Evolutionary conservation across 2,888 invertebrate genomes (phyloP).

Genomic region (Anoplius nigerrimus): DNA sequence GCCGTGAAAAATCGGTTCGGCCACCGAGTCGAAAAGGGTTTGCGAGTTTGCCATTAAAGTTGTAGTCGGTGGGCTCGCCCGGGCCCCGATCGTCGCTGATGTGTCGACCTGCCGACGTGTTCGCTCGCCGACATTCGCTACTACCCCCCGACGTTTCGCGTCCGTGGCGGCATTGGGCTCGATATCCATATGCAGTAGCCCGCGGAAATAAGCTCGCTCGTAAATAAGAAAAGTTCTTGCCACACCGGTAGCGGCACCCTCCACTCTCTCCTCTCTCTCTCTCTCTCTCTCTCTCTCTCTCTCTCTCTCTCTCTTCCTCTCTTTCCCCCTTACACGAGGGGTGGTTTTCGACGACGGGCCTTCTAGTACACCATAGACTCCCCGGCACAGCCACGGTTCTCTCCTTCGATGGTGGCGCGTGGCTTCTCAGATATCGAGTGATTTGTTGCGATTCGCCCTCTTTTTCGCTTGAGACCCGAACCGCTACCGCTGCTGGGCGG

Average conservation of each 20-base stretch:
- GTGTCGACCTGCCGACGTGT: too few species aligned
- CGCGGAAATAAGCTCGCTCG: conserved; percentile 62
- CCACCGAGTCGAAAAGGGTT: conserved; percentile 31
- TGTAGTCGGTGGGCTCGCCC: conserved; percentile 40
- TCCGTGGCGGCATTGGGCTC: conserved; percentile 39
- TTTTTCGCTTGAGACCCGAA: conserved; percentile 36
- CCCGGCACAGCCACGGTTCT: not conserved
- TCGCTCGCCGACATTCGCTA: too few species aligned
- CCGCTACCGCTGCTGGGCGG: too few species aligned
- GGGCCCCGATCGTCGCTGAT: too few species aligned
- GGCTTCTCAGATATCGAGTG: conserved; percentile 62
- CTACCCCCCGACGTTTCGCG: conserved; percentile 29
- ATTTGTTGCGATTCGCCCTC: conserved; percentile 59
- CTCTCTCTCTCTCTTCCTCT: not conserved
- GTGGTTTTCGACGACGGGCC: not conserved
- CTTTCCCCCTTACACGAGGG: conserved; percentile 17
- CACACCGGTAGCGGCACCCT: conserved; percentile 17
- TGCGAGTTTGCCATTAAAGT: conserved; percentile 48
- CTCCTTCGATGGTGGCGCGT: conserved; percentile 35
- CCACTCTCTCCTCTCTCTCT: conserved; percentile 10
- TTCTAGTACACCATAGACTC: not conserved
- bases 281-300: too few species aligned
- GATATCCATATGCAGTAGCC: conserved; percentile 62
- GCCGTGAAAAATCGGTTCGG: conserved; percentile 23
- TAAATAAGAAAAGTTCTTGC: conserved; percentile 63